Evolutionary conservation across 2,113 vertebrate genomes (phyloP), one percentile per base, ranked within the genome.

Genomic region (Trogon melanurus): DNA sequence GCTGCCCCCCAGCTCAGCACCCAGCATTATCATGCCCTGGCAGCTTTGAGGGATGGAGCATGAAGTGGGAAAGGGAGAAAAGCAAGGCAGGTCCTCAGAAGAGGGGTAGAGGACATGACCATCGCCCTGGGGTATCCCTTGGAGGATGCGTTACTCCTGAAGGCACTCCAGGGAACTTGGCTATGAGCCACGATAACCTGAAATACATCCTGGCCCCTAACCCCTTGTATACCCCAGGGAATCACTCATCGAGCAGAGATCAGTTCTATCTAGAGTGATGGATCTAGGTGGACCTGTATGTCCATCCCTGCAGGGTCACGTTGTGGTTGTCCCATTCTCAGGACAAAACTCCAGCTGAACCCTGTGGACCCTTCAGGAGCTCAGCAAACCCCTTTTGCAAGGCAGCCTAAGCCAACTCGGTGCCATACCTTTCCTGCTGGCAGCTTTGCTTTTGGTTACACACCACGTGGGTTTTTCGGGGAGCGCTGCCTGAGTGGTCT

Each of bases 341-440:
- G 62, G 30, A 76, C 54, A 88, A 41, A 85, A 20, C 9, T 60
- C 21, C 66, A 53, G 11, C 29, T 50, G 54, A 47, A 48, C 48
- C 13, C 10, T 17, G 38, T 27, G 30, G 22, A 53, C 6, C 19
- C 22, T 13, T 16, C 44, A 62, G 36, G 19, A 89, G 11, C 60
- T 66, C 79, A 71, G 45, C 62, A 80, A 78, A 34, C 7, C 61
- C 57, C 34, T 53, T 66, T 47, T 26, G 2, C 12, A 53, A 57
- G 53, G 57, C 38, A 67, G 38, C 25, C 38, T 11, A 64, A 58
- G 36, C n/a, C 2, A 4, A 12, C 2, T 4, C 1, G 0, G 10
- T 20, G 8, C 79, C 2, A 1, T 95, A 95, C 95, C 95, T 91
- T 34, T 71, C 73, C 10, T 84, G 47, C 8, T n/a, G 41, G 22